phyloP scores from a whole-genome alignment of 2,113 vertebrate genomes.

The Hemiscyllium ocellatum region DNA sequence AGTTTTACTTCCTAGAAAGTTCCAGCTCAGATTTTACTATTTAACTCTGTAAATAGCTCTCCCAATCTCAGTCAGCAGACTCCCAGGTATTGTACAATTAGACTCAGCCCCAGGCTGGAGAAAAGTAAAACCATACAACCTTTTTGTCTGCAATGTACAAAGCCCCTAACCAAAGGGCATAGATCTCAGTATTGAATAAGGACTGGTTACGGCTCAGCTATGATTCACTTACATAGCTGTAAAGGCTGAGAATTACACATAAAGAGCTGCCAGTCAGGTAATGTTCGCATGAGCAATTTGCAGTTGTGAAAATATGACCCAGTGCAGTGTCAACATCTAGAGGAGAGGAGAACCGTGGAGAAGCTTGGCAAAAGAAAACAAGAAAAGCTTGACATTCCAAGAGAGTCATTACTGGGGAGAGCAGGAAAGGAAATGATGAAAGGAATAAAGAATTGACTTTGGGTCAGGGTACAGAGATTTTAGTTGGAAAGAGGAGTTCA shows the following conservation, averaged over 20 bases:
- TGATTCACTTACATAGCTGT: not conserved
- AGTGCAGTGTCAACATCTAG: not conserved
- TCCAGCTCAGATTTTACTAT: not conserved
- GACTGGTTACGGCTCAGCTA: not conserved
- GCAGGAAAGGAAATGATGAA: not conserved
- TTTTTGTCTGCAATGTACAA: not conserved
- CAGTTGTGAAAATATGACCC: not conserved
- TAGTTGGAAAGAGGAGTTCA: not conserved
- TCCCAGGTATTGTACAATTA: not conserved
- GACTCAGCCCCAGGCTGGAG: not conserved
- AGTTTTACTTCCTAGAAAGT: not conserved
- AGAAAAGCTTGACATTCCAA: not conserved
- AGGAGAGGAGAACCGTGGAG: not conserved
- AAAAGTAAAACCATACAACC: not conserved
- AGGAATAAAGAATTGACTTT: not conserved
- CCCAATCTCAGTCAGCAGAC: not conserved
- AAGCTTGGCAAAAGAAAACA: not conserved
- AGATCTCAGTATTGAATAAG: not conserved
- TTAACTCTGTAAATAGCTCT: not conserved
- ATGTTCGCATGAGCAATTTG: not conserved
- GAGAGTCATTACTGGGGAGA: not conserved
- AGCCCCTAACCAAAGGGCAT: not conserved
- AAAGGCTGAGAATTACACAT: not conserved
- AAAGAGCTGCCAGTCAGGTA: not conserved
- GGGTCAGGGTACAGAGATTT: not conserved